phyloP scores from a whole-genome alignment of 2,113 vertebrate genomes.

The Serilophus lunatus region DNA sequence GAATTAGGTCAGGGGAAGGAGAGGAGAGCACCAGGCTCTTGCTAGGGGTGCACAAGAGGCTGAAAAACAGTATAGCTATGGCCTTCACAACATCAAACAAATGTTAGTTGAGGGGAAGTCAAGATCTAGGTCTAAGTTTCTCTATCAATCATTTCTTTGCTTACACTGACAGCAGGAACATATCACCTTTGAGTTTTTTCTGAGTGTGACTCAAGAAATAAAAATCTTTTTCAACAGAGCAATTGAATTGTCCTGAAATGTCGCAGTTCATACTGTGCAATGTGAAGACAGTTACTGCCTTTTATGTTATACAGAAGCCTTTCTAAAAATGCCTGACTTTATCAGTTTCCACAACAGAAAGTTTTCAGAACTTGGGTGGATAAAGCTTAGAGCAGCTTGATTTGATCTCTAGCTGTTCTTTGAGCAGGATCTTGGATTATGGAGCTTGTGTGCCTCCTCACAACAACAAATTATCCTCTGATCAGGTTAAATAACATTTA shows the following conservation, averaged over 20 bases:
- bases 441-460: neutral
- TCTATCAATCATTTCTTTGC: neutral
- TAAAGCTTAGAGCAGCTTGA: neutral
- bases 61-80: accelerated
- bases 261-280: neutral
- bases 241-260: neutral
- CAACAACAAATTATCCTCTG: neutral
- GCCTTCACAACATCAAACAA: neutral
- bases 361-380: neutral
- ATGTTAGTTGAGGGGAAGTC: neutral
- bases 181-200: neutral
- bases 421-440: neutral
- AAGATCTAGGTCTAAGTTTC: neutral
- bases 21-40: neutral
- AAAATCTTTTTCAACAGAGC: neutral
- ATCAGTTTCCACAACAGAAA: neutral
- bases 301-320: neutral
- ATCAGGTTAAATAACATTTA: neutral
- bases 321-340: neutral
- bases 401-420: neutral
- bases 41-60: neutral
- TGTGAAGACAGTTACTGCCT: neutral
- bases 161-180: neutral
- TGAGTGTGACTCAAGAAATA: neutral
- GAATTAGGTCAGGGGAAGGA: neutral